Percentiles rank a stretch among this genome's conserved stretches.
Evolutionary conservation across 2,888 invertebrate species (phyloP).

Genomic region (Ischnura elegans): DNA sequence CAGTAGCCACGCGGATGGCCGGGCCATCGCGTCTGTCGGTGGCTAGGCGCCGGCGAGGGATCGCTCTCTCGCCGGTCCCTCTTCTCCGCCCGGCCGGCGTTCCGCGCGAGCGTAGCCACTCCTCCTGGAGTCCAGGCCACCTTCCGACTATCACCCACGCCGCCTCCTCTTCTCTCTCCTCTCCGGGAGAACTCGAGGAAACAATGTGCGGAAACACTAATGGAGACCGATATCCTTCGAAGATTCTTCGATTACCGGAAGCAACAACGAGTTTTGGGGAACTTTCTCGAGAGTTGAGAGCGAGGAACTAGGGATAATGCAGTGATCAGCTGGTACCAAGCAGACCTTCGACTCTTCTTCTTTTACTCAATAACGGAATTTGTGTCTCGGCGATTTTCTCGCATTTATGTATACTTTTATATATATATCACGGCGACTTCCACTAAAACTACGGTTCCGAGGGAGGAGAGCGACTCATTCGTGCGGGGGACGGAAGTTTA

Average conservation of each 20-base stretch:
- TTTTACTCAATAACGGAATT: background rate
- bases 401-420: background rate
- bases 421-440: background rate
- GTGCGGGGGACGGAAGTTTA: slow-evolving; percentile 51
- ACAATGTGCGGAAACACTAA: background rate
- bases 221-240: background rate
- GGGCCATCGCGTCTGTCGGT: slow-evolving; percentile 63
- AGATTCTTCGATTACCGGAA: background rate
- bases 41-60: slow-evolving; percentile 65
- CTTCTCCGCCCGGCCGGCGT: slow-evolving; percentile 62
- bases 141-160: slow-evolving; percentile 13
- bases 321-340: background rate
- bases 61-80: slow-evolving; percentile 58
- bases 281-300: background rate
- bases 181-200: background rate
- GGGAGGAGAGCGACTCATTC: slow-evolving; percentile 55
- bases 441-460: slow-evolving; percentile 54
- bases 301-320: background rate
- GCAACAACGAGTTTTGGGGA: background rate
- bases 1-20: slow-evolving; percentile 65
- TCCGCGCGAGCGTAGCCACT: slow-evolving; percentile 46
- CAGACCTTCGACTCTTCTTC: background rate
- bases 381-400: background rate
- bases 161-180: background rate
- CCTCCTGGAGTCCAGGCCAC: slow-evolving; percentile 22